Evolutionary conservation across 2,113 vertebrate species (phyloP).

Genomic region (Cryptomyrus ogoouensis): DNA sequence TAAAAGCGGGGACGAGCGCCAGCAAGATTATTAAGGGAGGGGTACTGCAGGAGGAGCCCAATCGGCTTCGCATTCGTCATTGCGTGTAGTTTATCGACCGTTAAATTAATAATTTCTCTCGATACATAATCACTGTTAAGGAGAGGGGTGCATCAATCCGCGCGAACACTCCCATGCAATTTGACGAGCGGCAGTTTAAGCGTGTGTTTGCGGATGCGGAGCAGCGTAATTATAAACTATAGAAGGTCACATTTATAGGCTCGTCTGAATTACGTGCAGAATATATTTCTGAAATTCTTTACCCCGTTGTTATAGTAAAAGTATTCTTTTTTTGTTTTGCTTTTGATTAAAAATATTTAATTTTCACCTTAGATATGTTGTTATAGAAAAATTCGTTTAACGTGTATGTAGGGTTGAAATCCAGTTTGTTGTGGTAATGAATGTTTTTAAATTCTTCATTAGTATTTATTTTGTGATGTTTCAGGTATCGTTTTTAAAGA

Average conservation of each 20-base stretch:
- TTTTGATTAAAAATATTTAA: background rate
- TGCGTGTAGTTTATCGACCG: slow-evolving; percentile 62
- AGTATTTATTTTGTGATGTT: background rate
- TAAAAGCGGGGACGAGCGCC: slow-evolving; percentile 79
- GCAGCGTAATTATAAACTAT: background rate
- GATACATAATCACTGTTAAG: slow-evolving; percentile 63
- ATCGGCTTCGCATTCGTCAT: slow-evolving; percentile 86
- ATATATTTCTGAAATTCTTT: background rate
- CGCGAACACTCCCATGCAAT: slow-evolving; percentile 32
- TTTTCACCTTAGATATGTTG: background rate
- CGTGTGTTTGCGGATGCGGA: background rate
- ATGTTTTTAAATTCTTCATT: background rate
- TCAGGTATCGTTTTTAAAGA: background rate
- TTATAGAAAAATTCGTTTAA: background rate
- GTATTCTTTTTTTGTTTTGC: background rate
- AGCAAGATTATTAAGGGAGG: slow-evolving; percentile 91
- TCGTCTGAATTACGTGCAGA: background rate
- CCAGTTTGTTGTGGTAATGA: background rate
- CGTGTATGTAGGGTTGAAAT: background rate
- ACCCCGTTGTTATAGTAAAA: background rate
- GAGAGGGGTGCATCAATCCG: slow-evolving; percentile 59
- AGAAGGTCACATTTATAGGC: background rate
- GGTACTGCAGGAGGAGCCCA: slow-evolving; percentile 79
- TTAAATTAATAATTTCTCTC: slow-evolving; percentile 78
- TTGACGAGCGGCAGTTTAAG: background rate